Conservation (phyloP, 1,140 invertebrate genomes). For the Aphidius gifuensis region DNA sequence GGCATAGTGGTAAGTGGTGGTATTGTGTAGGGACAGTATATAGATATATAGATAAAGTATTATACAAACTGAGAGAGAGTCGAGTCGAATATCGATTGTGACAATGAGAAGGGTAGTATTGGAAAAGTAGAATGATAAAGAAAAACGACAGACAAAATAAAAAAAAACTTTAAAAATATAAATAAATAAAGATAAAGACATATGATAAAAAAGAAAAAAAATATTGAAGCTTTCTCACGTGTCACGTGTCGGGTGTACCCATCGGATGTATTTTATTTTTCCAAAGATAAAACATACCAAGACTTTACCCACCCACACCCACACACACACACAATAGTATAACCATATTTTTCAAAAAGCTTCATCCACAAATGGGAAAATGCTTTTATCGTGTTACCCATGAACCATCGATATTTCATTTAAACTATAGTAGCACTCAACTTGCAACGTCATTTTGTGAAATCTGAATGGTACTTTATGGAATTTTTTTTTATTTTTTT, state of each 20-base stretch:
- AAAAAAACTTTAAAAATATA: too few species aligned
- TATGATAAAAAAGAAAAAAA: conserved; percentile 1
- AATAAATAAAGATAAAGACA: background rate
- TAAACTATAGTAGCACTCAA: too few species aligned
- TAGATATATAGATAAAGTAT: background rate
- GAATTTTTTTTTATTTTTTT: too few species aligned
- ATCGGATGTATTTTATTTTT: background rate
- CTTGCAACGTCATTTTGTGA: too few species aligned
- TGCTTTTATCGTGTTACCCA: background rate
- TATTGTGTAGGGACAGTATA: conserved; percentile 13
- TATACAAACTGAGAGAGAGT: conserved; percentile 1
- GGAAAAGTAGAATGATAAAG: conserved; percentile 6
- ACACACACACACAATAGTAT: background rate
- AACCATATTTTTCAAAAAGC: too few species aligned
- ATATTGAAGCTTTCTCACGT: background rate
- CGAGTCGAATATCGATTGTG: background rate
- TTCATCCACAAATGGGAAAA: background rate
- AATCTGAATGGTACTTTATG: too few species aligned
- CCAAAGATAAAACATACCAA: background rate
- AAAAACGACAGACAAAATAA: too few species aligned
- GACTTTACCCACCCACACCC: too few species aligned
- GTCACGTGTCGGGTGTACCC: conserved; percentile 1
- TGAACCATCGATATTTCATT: conserved; percentile 1
- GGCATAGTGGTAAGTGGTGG: conserved; percentile 12
- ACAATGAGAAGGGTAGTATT: conserved; percentile 5